These are phyloP conservation scores for Trimorus sp. DNA, from an alignment of 2,888 invertebrate species.

Conservation along the genomic window DNA sequence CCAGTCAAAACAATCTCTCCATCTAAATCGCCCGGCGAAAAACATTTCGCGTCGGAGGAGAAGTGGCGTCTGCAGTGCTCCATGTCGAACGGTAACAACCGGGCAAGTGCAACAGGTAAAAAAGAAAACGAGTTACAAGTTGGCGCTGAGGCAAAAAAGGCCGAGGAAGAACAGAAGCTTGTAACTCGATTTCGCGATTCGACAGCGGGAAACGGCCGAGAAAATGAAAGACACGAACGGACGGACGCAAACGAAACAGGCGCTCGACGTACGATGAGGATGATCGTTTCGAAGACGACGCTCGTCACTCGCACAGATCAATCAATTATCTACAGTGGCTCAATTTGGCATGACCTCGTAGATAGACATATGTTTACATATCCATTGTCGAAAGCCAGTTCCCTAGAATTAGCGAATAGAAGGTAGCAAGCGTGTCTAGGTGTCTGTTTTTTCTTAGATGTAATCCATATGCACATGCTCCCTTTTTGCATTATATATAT, in stretches of 20 bases:
- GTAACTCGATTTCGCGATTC: conserved; percentile 60
- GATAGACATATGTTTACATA: conserved; percentile 68
- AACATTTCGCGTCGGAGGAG: conserved; percentile 28
- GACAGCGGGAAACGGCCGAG: conserved; percentile 41
- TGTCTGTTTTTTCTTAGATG: conserved; percentile 78
- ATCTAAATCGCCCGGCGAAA: conserved; percentile 18
- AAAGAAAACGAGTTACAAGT: conserved; percentile 58
- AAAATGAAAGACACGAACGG: conserved; percentile 45
- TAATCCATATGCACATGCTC: conserved; percentile 77
- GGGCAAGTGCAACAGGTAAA: conserved; percentile 62
- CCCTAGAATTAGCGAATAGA: conserved; percentile 75
- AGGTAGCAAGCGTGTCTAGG: conserved; percentile 76
- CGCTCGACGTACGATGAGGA: neutral
- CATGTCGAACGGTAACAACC: conserved; percentile 59
- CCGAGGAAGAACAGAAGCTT: conserved; percentile 17
- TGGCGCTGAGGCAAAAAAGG: conserved; percentile 37
- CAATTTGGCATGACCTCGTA: conserved; percentile 74
- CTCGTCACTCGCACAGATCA: conserved; percentile 61
- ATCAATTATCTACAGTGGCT: conserved; percentile 59
- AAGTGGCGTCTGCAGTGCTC: conserved; percentile 55
- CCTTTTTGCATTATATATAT: conserved; percentile 72
- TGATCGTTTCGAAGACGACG: conserved; percentile 48
- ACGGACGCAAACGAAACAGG: conserved; percentile 23
- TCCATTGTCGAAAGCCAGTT: conserved; percentile 69
- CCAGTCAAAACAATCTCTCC: conserved; percentile 16